A percentile compares a stretch with the other conserved stretches of the same genome.
Evolutionary conservation across 2,113 vertebrate genomes (phyloP).

Genomic region (Typhlomys cinereus): DNA sequence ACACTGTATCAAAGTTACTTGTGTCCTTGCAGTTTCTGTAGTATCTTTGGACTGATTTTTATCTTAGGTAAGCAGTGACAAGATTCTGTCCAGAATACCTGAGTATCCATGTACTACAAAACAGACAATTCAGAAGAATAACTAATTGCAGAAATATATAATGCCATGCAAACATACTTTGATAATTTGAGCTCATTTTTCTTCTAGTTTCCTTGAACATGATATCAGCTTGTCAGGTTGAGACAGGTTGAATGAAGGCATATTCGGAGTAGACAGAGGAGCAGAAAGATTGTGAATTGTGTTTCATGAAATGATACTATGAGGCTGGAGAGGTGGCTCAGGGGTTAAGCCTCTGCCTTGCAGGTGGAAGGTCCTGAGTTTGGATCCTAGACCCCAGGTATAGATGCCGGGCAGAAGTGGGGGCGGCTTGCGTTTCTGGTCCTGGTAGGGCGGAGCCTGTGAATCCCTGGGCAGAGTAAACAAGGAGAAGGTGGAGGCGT

Average conservation of each 20-base stretch:
- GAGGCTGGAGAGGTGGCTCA: too few species aligned
- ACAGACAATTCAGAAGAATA: background rate
- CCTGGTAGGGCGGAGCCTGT: too few species aligned
- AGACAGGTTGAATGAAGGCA: background rate
- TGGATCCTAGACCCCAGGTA: too few species aligned
- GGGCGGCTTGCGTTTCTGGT: too few species aligned
- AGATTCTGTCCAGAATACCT: background rate
- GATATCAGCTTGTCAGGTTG: background rate
- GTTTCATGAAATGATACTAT: constrained; percentile 8
- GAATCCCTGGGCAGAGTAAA: too few species aligned
- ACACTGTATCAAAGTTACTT: background rate
- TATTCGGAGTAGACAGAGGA: background rate
- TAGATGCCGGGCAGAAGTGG: too few species aligned
- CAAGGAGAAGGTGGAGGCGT: too few species aligned
- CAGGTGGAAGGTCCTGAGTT: too few species aligned
- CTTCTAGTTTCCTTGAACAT: background rate
- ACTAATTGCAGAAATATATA: background rate
- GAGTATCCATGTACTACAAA: background rate
- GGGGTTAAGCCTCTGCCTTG: too few species aligned
- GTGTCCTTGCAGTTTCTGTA: background rate
- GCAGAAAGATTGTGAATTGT: rapidly evolving
- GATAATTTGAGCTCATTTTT: background rate
- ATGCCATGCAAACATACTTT: background rate
- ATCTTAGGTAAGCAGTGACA: background rate
- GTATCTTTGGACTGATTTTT: background rate